Evolutionary conservation across 2,888 invertebrate species (phyloP), one percentile per base, ranked within the genome.

Genomic region (Gortyna flavago): DNA sequence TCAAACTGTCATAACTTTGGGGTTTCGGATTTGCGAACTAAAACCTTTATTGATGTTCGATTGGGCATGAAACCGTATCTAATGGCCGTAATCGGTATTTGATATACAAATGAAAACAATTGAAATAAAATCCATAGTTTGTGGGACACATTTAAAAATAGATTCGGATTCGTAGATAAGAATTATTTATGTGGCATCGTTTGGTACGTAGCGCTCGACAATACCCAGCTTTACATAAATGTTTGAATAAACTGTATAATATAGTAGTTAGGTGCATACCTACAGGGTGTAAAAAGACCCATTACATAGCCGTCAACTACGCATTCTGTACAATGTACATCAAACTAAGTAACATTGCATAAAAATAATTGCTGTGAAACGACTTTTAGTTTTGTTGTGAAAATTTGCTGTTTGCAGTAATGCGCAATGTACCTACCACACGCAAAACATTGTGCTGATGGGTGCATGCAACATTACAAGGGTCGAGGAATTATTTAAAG

Each of bases 191-290:
- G n/a, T 35, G 35, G 11, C 11, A 51, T 64, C 57, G 35, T 51
- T 75, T 54, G 51, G 44, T 29, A n/a, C n/a, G n/a, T n/a, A 70
- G 38, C 32, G 41, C 59, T 71, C 41, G 57, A 35, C 59, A 79
- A 67, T 38, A 67, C n/a, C 29, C 51, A 65, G 80, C 71, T 84
- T 71, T 48, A 64, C 80, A 84, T 82, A 75, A 78, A 82, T 74
- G 51, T 79, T 79, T 81, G 32, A 48, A 81, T 59, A 84, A 76
- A 71, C 59, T 35, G 57, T 69, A 57, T 69, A 68, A 35, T 25
- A 25, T 9, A n/a, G 16, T 32, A 51, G 9, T 25, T 18, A 16
- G 32, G 18, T 18, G 38, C 6, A 5, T 54, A 7, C 3, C 35
- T 44, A 8, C 51, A 51, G 21, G 7, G 8, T 51, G 51, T 51